A percentile compares a stretch with the other conserved stretches of the same genome.
Evolutionary conservation across 2,113 vertebrate genomes (phyloP).

Genomic region (Carassius auratus): DNA sequence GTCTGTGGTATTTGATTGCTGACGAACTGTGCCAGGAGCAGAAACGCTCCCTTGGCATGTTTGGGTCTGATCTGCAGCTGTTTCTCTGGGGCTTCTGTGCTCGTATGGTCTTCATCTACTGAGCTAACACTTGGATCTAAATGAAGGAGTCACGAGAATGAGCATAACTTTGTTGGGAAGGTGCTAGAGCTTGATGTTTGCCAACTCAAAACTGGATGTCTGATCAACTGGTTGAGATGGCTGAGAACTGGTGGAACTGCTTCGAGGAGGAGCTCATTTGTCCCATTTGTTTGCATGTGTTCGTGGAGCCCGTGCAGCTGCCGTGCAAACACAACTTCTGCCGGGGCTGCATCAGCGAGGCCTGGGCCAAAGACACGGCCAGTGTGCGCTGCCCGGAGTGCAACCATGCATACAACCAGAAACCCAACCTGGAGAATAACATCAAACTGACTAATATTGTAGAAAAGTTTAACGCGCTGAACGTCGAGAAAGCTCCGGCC

Average conservation of each 20-base stretch:
- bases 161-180: background rate
- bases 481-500: constrained; percentile 85
- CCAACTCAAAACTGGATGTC: constrained; percentile 39
- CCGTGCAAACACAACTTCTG: constrained; percentile 99
- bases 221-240: constrained; percentile 76
- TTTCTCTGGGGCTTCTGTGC: constrained; percentile 22
- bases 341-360: constrained; percentile 92
- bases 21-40: constrained; percentile 45
- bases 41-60: constrained; percentile 43
- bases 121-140: background rate
- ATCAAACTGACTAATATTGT: constrained; percentile 97
- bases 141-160: constrained; percentile 6
- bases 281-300: constrained; percentile 96
- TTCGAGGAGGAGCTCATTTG: constrained; percentile 99
- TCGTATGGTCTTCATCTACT: background rate
- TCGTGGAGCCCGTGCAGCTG: constrained; percentile 94
- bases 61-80: constrained; percentile 43
- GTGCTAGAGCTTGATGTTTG: constrained; percentile 16
- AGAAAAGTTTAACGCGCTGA: constrained; percentile 94
- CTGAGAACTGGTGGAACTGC: constrained; percentile 96
- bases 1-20: constrained; percentile 48
- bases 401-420: constrained; percentile 96
- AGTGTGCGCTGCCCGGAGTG: constrained; percentile 94
- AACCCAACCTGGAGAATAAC: constrained; percentile 95
- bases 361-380: constrained; percentile 91